A percentile compares a stretch with the other conserved stretches of the same genome.
Conservation (phyloP, 2,797 vertebrate species). For the Argentina silus region DNA sequence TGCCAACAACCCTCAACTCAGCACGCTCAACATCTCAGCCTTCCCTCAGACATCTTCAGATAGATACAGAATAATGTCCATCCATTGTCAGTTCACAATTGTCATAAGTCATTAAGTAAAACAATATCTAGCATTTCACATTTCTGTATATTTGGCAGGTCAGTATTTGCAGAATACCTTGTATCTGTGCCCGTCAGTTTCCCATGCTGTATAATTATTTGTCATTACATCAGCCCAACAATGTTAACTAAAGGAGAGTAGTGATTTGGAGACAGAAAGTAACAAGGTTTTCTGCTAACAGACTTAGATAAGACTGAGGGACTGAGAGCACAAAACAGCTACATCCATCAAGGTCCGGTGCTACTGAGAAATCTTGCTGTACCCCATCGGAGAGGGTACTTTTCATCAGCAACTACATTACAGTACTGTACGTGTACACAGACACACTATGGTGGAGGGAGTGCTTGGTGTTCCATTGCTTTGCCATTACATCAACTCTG, state of each 20-base stretch:
- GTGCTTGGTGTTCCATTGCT: slow-evolving; percentile 29
- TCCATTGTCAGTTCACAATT: slow-evolving; percentile 21
- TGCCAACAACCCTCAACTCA: slow-evolving; percentile 23
- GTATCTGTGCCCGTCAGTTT: not conserved
- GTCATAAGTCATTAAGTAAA: not conserved
- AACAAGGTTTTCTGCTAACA: not conserved
- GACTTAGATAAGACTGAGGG: not conserved
- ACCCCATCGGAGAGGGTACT: slow-evolving; percentile 33
- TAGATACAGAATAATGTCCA: slow-evolving; percentile 10
- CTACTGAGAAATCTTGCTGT: slow-evolving; percentile 37
- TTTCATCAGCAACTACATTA: slow-evolving; percentile 26
- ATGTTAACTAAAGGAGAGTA: not conserved
- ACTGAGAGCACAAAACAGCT: slow-evolving; percentile 4
- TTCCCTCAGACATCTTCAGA: slow-evolving; percentile 4
- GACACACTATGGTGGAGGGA: slow-evolving; percentile 21
- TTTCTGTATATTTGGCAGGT: slow-evolving; percentile 46
- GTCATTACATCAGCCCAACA: not conserved
- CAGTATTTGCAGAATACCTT: not conserved
- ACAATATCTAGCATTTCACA: slow-evolving; percentile 21
- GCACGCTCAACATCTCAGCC: not conserved
- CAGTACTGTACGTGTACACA: slow-evolving; percentile 23
- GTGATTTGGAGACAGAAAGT: not conserved
- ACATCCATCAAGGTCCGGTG: slow-evolving; percentile 6
- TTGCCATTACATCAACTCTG: slow-evolving; percentile 23
- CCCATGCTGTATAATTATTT: slow-evolving; percentile 1